These are phyloP conservation scores for Malacosoma neustria DNA, from an alignment of 2,888 invertebrate species.

Conservation along the genomic window DNA sequence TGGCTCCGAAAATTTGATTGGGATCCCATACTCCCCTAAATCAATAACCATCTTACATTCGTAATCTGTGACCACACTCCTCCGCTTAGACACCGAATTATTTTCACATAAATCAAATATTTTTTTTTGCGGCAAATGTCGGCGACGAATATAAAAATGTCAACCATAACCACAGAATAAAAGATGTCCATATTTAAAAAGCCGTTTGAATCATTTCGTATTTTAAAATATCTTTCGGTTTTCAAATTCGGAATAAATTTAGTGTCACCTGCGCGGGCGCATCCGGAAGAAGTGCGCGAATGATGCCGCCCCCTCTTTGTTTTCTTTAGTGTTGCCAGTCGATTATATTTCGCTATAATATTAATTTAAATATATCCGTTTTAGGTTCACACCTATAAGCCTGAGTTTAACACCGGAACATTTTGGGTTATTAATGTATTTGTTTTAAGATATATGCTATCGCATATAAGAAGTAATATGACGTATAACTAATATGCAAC, in stretches of 20 bases:
- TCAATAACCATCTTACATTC: no score
- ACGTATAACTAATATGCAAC: no score
- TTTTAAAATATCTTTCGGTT: constrained; percentile 69
- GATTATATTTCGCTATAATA: neutral
- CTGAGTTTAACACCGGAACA: no score
- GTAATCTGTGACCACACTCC: constrained; percentile 25
- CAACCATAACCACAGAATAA: constrained; percentile 61
- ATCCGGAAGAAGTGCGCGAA: constrained; percentile 60
- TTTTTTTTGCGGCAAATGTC: constrained; percentile 45
- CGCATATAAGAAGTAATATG: no score
- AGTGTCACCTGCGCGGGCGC: constrained; percentile 68
- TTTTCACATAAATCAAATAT: constrained; percentile 63
- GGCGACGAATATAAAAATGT: constrained; percentile 73
- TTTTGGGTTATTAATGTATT: no score
- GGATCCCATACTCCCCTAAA: no score
- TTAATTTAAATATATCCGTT: neutral
- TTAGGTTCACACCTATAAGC: no score
- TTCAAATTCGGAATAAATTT: constrained; percentile 74
- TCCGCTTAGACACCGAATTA: constrained; percentile 44
- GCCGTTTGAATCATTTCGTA: constrained; percentile 66
- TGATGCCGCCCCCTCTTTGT: constrained; percentile 19
- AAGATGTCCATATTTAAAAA: constrained; percentile 71
- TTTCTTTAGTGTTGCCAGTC: neutral
- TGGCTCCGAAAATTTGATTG: no score
- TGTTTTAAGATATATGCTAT: no score